These are phyloP conservation scores for Heliconius sara DNA, from an alignment of 2,888 invertebrate species.

Conservation along the genomic window DNA sequence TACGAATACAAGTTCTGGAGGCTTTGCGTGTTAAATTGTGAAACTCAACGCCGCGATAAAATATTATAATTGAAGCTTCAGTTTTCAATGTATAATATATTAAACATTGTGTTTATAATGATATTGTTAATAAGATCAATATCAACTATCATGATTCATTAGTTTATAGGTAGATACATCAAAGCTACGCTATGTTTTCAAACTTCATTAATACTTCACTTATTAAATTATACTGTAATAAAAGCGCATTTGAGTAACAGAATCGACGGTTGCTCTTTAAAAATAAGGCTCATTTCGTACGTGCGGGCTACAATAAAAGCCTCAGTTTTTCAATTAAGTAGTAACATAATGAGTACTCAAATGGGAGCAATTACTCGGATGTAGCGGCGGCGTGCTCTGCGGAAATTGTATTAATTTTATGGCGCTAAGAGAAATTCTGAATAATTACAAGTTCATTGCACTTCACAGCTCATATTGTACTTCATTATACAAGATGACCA, in stretches of 20 bases:
- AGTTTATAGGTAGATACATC: neutral
- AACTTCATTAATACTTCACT: slow-evolving; percentile 57
- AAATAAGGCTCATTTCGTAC: slow-evolving; percentile 53
- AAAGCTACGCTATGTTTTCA: neutral
- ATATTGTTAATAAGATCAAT: neutral
- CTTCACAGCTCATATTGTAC: slow-evolving; percentile 46
- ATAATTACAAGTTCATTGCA: slow-evolving; percentile 62
- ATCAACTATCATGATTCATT: neutral
- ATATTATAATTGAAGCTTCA: too few relatives aligned
- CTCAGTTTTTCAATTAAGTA: slow-evolving; percentile 43
- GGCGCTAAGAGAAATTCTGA: slow-evolving; percentile 67
- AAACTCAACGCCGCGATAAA: too few relatives aligned
- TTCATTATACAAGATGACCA: slow-evolving; percentile 52
- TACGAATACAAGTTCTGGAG: too few relatives aligned
- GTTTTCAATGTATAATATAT: too few relatives aligned
- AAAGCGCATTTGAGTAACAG: slow-evolving; percentile 61
- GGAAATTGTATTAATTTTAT: slow-evolving; percentile 72
- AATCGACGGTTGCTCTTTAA: neutral
- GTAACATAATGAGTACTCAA: slow-evolving; percentile 60
- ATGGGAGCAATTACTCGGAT: slow-evolving; percentile 72
- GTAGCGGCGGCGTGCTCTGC: slow-evolving; percentile 57
- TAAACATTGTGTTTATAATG: too few relatives aligned
- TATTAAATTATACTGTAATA: slow-evolving; percentile 72
- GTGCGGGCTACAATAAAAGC: slow-evolving; percentile 33
- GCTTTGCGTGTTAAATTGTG: too few relatives aligned